Conservation (phyloP, 2,888 invertebrate genomes). For the Ectropis crepuscularia region DNA sequence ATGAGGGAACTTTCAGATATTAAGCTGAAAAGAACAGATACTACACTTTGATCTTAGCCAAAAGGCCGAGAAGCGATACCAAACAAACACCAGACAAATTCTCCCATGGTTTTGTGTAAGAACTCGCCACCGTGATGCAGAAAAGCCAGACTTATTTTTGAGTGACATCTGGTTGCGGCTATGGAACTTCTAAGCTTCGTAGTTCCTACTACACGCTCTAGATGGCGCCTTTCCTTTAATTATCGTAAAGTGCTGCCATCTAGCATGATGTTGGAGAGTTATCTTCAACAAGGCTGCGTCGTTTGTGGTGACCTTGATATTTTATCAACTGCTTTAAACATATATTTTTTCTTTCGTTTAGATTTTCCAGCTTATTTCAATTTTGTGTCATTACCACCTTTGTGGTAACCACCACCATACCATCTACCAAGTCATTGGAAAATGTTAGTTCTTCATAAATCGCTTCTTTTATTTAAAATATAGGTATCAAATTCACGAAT, state of each 20-base stretch:
- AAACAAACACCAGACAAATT: neutral
- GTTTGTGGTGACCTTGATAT: neutral
- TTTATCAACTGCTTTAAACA: too few relatives aligned
- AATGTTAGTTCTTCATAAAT: too few relatives aligned
- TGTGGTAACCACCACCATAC: too few relatives aligned
- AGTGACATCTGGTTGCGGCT: neutral
- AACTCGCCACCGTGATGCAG: constrained; percentile 3
- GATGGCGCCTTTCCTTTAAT: neutral
- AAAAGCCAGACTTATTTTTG: neutral
- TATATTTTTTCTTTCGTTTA: too few relatives aligned
- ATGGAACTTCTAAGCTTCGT: neutral
- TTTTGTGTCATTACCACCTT: too few relatives aligned
- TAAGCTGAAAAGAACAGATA: constrained; percentile 14
- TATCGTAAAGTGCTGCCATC: neutral
- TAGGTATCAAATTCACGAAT: too few relatives aligned
- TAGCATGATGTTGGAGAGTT: neutral
- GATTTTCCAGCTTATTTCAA: too few relatives aligned
- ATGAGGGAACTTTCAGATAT: constrained; percentile 17
- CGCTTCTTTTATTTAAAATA: too few relatives aligned
- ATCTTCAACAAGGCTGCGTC: neutral
- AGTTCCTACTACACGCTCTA: neutral
- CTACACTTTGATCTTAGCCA: constrained; percentile 10
- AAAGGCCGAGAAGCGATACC: constrained; percentile 9
- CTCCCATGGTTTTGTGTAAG: neutral
- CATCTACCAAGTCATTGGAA: too few relatives aligned